Conservation (phyloP, 2,888 invertebrate species). For the Lapara coniferarum region DNA sequence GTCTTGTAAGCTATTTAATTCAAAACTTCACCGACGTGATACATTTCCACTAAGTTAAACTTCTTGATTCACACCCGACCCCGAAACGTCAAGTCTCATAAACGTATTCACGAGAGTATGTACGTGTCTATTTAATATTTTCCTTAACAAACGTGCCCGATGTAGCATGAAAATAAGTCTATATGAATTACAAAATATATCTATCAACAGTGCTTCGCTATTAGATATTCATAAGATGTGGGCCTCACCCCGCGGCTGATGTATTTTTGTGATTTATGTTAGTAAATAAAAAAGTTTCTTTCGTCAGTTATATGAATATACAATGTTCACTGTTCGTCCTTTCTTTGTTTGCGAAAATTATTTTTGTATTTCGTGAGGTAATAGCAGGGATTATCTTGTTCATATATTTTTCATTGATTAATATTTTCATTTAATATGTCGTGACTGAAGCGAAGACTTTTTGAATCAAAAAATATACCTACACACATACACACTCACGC, state of each 20-base stretch:
- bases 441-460: too few relatives aligned
- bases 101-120: neutral
- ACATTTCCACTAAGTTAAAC: neutral
- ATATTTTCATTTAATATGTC: too few relatives aligned
- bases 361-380: neutral
- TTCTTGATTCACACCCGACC: neutral
- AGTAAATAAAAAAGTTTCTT: constrained; percentile 70
- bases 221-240: constrained; percentile 75
- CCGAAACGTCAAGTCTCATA: constrained; percentile 9
- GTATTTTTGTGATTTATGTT: constrained; percentile 61
- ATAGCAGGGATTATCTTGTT: constrained; percentile 5
- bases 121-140: constrained; percentile 28
- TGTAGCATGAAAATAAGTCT: constrained; percentile 68
- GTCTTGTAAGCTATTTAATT: neutral
- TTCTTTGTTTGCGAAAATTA: constrained; percentile 36
- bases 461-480: too few relatives aligned
- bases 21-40: too few relatives aligned
- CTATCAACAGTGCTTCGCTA: constrained; percentile 70
- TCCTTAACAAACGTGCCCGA: constrained; percentile 49
- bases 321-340: constrained; percentile 51
- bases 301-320: constrained; percentile 60
- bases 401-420: neutral
- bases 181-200: constrained; percentile 68
- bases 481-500: too few relatives aligned
- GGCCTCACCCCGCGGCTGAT: constrained; percentile 46